Evolutionary conservation across 2,888 invertebrate species (phyloP), one percentile per base, ranked within the genome.

Genomic region (Alentia gelatinosa): DNA sequence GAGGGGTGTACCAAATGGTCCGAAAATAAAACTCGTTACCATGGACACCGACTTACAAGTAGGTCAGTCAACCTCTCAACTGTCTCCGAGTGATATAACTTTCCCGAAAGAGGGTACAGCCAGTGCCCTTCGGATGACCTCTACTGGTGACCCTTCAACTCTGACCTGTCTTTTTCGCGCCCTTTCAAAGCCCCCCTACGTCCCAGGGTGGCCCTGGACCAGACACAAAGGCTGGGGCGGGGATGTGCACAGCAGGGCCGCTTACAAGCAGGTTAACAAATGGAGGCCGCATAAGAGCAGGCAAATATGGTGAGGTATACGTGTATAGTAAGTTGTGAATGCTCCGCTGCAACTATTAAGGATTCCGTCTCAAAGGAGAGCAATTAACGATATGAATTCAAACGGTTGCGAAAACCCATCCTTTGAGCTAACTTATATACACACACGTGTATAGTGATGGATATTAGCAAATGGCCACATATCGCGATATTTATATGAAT

Each of bases 51-150:
- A 19, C 3, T 79, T 23, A n/a, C n/a, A n/a, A 7, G 37, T 79
- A 19, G 79, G 79, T 79, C 79, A 79, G 30, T 12, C 4, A 15
- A n/a, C 79, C 39, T 15, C 79, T 1, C 15, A 39, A n/a, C 79
- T 15, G 79, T 68, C 68, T 68, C 12, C 12, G 68, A 30, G 79
- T 79, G 79, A 79, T 79, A 79, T 79, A 79, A 79, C 37, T 63
- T n/a, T n/a, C 63, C 79, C 79, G 33, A 5, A 68, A 7, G n/a
- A 75, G 5, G 63, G 79, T 12, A 0, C 79, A 12, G 19, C 79
- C 39, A 9, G 39, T 79, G 79, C 39, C 79, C 79, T 79, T 79
- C 79, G 15, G 0, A 37, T 79, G 79, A 79, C 79, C 79, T 79
- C 37, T 26, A 37, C 15, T 35, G 5, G n/a, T 79, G 79, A 79